Evolutionary conservation across 2,888 invertebrate genomes (phyloP).

Genomic region (Platynereis dumerilii): DNA sequence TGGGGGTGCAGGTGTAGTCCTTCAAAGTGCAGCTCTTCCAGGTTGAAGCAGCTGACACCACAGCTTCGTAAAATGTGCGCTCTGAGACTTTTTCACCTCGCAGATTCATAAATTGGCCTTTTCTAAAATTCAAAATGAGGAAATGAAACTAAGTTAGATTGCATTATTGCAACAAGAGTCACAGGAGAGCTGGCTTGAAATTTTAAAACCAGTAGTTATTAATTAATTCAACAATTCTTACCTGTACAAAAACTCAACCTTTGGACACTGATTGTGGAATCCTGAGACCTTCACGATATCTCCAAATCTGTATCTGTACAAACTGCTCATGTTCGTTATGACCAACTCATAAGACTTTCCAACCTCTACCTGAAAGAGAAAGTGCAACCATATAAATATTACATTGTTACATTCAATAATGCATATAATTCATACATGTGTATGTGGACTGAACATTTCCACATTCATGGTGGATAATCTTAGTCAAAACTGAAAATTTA

Average conservation of each 20-base stretch:
- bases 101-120: conserved; percentile 14
- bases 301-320: conserved; percentile 28
- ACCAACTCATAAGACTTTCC: conserved; percentile 55
- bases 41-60: not conserved
- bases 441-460: no score
- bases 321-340: conserved; percentile 54
- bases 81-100: conserved; percentile 8
- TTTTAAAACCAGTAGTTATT: no score
- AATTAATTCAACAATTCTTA: no score
- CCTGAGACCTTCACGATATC: conserved; percentile 6
- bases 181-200: no score
- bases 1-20: conserved; percentile 4
- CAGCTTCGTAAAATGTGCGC: not conserved
- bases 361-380: conserved; percentile 48
- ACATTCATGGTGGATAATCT: no score
- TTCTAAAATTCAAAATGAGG: not conserved
- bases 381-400: no score
- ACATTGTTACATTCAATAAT: no score
- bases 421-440: no score
- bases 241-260: conserved; percentile 13
- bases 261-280: conserved; percentile 13
- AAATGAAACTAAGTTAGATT: not conserved
- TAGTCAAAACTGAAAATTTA: no score
- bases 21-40: not conserved
- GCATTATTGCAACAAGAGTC: no score